A percentile compares a stretch with the other conserved stretches of the same genome.
Conservation (phyloP, 1,140 invertebrate species). For the Drosophila gunungcola region DNA sequence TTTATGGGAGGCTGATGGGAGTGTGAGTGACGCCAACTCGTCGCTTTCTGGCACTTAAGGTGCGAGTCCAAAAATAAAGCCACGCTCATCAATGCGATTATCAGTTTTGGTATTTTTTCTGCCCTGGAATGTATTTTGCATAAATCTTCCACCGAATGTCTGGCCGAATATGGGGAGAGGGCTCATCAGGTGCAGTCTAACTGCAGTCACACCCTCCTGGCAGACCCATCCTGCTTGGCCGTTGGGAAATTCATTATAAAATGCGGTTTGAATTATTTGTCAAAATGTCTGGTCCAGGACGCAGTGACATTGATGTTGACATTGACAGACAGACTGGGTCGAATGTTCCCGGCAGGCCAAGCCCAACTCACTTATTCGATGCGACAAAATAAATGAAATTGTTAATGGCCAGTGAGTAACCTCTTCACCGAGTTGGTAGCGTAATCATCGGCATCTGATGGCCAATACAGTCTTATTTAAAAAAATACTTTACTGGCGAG, state of each 20-base stretch:
- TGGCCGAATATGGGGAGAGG: conserved; percentile 9
- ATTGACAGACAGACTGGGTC: conserved; percentile 62
- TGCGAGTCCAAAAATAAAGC: conserved; percentile 70
- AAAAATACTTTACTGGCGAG: conserved; percentile 23
- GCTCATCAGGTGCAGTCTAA: conserved; percentile 45
- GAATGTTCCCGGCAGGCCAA: conserved; percentile 16
- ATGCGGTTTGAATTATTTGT: conserved; percentile 79
- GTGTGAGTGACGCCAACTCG: conserved; percentile 61
- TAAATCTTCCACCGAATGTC: conserved; percentile 49
- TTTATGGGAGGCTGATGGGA: conserved; percentile 56
- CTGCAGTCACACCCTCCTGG: conserved; percentile 13
- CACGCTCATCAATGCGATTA: conserved; percentile 67
- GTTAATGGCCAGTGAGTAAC: conserved; percentile 64
- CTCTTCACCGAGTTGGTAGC: conserved; percentile 2
- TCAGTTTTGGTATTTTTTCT: conserved; percentile 38
- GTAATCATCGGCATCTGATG: conserved; percentile 11
- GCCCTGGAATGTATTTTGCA: conserved; percentile 49
- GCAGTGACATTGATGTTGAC: conserved; percentile 76
- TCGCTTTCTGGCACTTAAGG: conserved; percentile 61
- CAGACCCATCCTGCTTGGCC: conserved; percentile 2
- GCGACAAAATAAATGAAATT: conserved; percentile 75
- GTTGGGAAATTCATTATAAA: conserved; percentile 72
- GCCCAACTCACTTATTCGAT: conserved; percentile 29
- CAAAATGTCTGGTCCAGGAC: conserved; percentile 53
- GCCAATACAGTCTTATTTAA: conserved; percentile 45